Conservation (phyloP, 2,113 vertebrate genomes). For the Ivindomyrus marchei region DNA sequence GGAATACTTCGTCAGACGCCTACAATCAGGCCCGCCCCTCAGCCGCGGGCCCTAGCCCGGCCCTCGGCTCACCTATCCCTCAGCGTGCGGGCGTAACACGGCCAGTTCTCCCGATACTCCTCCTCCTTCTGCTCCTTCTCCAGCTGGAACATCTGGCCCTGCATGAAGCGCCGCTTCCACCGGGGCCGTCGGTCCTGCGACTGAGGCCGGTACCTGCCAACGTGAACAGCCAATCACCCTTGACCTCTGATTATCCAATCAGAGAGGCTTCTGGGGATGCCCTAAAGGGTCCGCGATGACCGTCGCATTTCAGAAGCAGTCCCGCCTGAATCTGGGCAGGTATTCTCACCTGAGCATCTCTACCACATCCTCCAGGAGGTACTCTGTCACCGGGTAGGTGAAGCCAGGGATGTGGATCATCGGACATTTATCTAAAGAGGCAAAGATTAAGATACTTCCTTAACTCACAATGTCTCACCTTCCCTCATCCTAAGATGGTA, state of each 20-base stretch:
- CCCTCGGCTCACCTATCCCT: constrained; percentile 55
- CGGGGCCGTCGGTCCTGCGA: constrained; percentile 60
- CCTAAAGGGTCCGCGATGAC: neutral
- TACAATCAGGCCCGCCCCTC: neutral
- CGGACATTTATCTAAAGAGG: constrained; percentile 70
- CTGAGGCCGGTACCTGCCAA: constrained; percentile 70
- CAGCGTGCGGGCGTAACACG: constrained; percentile 69
- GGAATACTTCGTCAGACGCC: neutral
- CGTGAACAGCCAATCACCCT: neutral
- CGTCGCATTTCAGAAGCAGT: neutral
- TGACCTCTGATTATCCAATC: neutral
- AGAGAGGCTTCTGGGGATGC: neutral
- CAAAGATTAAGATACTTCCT: neutral
- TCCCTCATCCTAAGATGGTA: neutral
- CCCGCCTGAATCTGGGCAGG: neutral
- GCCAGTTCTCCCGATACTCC: constrained; percentile 82
- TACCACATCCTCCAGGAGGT: constrained; percentile 84
- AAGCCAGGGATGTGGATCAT: constrained; percentile 94
- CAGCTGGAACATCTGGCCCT: constrained; percentile 66
- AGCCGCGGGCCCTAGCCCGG: too few relatives aligned
- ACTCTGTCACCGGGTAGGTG: constrained; percentile 87
- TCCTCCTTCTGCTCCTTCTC: constrained; percentile 85
- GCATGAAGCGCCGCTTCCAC: constrained; percentile 81
- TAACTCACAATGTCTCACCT: neutral
- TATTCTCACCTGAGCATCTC: constrained; percentile 75